phyloP scores from a whole-genome alignment of 2,113 vertebrate species.

The Hippocampus abdominalis region DNA sequence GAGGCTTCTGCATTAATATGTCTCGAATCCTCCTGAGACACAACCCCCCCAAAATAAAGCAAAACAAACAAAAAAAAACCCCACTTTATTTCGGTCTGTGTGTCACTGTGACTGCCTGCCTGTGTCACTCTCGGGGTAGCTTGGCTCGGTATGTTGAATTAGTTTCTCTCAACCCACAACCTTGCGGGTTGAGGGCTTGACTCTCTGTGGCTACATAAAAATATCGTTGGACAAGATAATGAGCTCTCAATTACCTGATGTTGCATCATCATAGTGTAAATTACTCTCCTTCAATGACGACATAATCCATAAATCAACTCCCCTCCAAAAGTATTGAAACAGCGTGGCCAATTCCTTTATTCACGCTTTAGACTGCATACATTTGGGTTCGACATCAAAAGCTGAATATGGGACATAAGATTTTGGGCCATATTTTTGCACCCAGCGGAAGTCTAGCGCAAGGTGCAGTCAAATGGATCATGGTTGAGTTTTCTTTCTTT shows the following conservation, averaged over 20 bases:
- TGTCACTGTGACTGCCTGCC: not conserved
- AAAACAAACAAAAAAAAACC: not conserved
- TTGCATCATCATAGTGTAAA: not conserved
- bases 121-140: not conserved
- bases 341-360: not conserved
- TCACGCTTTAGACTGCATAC: not conserved
- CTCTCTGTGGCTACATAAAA: not conserved
- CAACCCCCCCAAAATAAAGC: not conserved
- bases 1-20: slow-evolving; percentile 18
- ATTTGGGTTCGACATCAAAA: no score
- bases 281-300: not conserved
- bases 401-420: no score
- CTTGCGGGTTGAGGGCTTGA: not conserved
- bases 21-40: slow-evolving; percentile 36
- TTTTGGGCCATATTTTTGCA: no score
- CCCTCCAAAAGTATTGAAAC: not conserved
- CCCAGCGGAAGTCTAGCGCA: no score
- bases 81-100: not conserved
- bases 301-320: not conserved
- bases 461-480: no score
- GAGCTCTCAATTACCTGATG: not conserved
- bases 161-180: not conserved
- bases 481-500: no score
- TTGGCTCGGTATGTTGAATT: not conserved
- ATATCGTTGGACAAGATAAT: not conserved